These are phyloP conservation scores for Phalacrocorax brasilianus DNA, from an alignment of 2,113 vertebrate genomes.

Conservation along the genomic window DNA sequence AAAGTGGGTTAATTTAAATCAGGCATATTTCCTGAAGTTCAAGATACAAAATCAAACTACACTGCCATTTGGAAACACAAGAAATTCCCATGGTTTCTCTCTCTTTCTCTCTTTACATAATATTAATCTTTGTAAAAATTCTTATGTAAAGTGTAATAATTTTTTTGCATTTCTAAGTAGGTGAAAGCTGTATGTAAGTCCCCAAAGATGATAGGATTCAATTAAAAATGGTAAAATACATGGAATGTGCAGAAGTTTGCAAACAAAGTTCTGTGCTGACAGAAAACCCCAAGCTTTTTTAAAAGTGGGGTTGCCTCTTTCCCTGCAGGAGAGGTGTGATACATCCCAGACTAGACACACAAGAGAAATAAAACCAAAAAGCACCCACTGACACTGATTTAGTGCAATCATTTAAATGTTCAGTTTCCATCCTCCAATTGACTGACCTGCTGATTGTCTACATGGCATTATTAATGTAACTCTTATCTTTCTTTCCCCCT, in stretches of 20 bases:
- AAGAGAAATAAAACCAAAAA: not conserved
- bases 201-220: not conserved
- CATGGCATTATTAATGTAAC: not conserved
- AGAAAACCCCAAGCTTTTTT: not conserved
- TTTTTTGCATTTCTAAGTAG: not conserved
- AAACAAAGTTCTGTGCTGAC: not conserved
- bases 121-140: constrained; percentile 1
- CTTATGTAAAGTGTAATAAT: not conserved
- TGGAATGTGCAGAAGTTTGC: not conserved
- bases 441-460: not conserved
- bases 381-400: not conserved
- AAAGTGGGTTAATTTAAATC: constrained; percentile 39
- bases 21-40: not conserved
- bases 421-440: not conserved
- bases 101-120: not conserved
- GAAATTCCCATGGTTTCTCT: constrained; percentile 6
- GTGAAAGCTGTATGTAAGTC: not conserved
- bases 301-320: not conserved
- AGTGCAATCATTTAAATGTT: not conserved
- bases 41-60: not conserved
- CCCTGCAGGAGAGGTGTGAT: not conserved
- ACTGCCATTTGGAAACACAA: not conserved
- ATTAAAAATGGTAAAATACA: not conserved
- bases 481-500: not conserved
- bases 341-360: not conserved